Evolutionary conservation across 2,113 vertebrate species (phyloP), one percentile per base, ranked within the genome.

Genomic region (Pholis gunnellus): DNA sequence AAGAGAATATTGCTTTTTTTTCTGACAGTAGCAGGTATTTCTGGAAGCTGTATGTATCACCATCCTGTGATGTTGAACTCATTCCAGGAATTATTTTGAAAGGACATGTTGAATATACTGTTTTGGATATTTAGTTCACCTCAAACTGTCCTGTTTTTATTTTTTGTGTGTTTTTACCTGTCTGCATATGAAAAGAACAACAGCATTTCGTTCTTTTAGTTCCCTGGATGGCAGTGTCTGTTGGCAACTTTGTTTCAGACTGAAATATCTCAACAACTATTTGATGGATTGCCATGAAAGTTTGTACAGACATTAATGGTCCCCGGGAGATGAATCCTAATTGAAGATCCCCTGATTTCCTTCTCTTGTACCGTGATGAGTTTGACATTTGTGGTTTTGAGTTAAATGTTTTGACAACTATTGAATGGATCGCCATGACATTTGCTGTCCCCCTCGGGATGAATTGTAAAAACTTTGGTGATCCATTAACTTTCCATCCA

Each of bases 1-100:
- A 10, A 13, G 83, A 71, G 87, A 71, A 82, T 61, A 61, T 3
- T 66, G 60, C 56, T 20, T 83, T 6, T 6, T 3, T 79, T 52
- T 27, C 31, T 74, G 70, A 71, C 29, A 42, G 69, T 40, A 36
- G 57, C 54, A 64, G 46, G 6, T 54, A 79, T 68, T 68, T 66
- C 10, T 60, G 18, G 61, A 40, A 46, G 52, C 31, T 15, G 4
- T 9, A 27, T 46, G 5, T 56, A n/a, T 57, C 29, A 59, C 25
- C 63, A 50, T 14, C 52, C 36, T 54, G 65, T 31, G 57, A 74
- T 46, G 34, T 67, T 71, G 18, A 82, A 68, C 44, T 54, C 50
- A 68, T 42, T 60, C 11, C 22, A 48, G 54, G 34, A 73, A 20
- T 46, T 29, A 57, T 65, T 42, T n/a, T 71, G 3, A 40, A 52